Conservation (phyloP, 2,888 invertebrate species). For the Nomada goodeniana region DNA sequence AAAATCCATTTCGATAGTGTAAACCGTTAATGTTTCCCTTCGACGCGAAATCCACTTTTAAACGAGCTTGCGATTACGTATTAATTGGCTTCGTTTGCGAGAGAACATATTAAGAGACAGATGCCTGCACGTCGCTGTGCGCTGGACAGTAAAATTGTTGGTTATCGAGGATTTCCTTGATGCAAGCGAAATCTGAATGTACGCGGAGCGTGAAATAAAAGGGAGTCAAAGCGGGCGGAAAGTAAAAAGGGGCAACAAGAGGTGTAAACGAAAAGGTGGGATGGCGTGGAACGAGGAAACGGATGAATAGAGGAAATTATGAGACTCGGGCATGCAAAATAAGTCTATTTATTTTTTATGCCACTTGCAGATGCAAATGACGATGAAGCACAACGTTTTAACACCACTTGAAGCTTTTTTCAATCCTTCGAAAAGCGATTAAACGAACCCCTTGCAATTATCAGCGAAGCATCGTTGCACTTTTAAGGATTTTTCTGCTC, state of each 20-base stretch:
- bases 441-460: background rate
- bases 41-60: too few species aligned
- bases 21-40: too few species aligned
- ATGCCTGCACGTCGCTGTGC: background rate
- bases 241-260: constrained; percentile 30
- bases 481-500: background rate
- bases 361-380: constrained; percentile 32
- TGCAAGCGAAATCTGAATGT: constrained; percentile 33
- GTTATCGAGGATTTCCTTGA: constrained; percentile 28
- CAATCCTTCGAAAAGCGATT: constrained; percentile 12
- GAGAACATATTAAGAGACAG: background rate
- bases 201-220: constrained; percentile 46
- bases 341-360: constrained; percentile 39
- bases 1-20: too few species aligned
- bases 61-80: too few species aligned
- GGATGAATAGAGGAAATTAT: constrained; percentile 9
- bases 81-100: background rate
- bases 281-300: background rate
- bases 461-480: background rate
- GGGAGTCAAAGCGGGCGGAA: constrained; percentile 28
- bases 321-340: constrained; percentile 17
- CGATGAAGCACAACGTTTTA: constrained; percentile 12
- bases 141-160: constrained; percentile 21
- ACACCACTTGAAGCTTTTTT: background rate
- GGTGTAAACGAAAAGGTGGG: constrained; percentile 8